Evolutionary conservation across 2,113 vertebrate genomes (phyloP), one percentile per base, ranked within the genome.

Genomic region (Otus sunia): DNA sequence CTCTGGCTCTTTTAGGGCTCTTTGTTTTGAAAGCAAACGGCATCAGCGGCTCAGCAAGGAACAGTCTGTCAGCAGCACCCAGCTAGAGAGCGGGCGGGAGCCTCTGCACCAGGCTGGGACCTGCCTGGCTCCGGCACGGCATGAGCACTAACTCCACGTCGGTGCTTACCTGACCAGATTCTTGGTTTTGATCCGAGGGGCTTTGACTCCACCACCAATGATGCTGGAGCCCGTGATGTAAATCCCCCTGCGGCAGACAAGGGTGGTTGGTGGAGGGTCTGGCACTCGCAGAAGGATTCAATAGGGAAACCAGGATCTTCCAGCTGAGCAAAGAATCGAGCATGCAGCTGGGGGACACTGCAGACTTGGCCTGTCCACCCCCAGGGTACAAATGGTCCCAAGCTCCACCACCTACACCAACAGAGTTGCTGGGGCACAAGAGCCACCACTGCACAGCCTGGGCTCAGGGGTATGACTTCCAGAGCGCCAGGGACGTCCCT

Each of bases 161-260:
- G 75, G 30, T 20, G 14, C 91, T 88, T 98, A 99, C 99, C 99
- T 99, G 96, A 99, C 99, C 96, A 99, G 97, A 93, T 99, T 99
- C 98, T 99, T 99, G 37, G 99, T 99, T 98, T 99, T 99, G 96
- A 99, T 99, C 96, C 99, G 98, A 11, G 99, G 99, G 52, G 99
- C 99, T 97, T 99, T 99, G 60, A 99, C 99, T 88, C 99, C 99
- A 75, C 99, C 99, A 15, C 99, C 99, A 43, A 99, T 98, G 96
- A 99, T 99, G 97, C 99, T 99, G 74, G 99, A 99, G 36, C 99
- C 99, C 0, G 99, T 99, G 96, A 99, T 99, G 96, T 99, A 99
- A 98, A 99, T 99, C 22, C 99, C 99, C 99, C 99, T 99, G 94
- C 34, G 53, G 96, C 58, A 80, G 88, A 97, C 32, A 97, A 86